Conservation (phyloP, 2,888 invertebrate species). For the Lordiphosa andalusiaca region DNA sequence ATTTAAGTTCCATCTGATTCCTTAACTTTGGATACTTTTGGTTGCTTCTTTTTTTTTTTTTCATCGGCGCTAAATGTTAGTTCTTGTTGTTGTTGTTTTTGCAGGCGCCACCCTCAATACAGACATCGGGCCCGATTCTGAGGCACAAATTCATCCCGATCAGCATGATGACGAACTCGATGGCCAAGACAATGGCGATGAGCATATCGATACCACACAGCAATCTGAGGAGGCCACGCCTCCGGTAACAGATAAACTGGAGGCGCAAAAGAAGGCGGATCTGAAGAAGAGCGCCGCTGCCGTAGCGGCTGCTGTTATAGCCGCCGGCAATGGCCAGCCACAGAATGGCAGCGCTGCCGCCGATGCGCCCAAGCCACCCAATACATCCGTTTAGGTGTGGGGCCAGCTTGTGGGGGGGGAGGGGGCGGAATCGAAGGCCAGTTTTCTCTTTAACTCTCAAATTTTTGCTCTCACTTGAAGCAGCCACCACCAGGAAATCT, state of each 20-base stretch:
- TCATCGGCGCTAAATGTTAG: slow-evolving; percentile 79
- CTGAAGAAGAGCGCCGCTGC: slow-evolving; percentile 72
- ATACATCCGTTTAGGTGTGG: slow-evolving; percentile 77
- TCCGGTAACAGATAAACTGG: slow-evolving; percentile 79
- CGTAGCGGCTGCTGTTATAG: slow-evolving; percentile 66
- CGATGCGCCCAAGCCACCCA: slow-evolving; percentile 78
- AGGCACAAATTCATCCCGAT: slow-evolving; percentile 84
- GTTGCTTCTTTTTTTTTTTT: slow-evolving; percentile 5
- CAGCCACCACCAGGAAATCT: slow-evolving; percentile 23
- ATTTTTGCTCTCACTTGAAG: slow-evolving; percentile 29
- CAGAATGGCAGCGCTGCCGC: slow-evolving; percentile 55
- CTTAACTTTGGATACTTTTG: slow-evolving; percentile 10
- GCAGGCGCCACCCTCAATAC: slow-evolving; percentile 84
- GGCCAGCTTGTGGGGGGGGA: neutral
- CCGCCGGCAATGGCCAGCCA: slow-evolving; percentile 60
- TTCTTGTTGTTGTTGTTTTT: slow-evolving; percentile 84
- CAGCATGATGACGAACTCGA: slow-evolving; percentile 81
- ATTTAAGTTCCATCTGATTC: slow-evolving; percentile 19
- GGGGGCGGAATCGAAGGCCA: slow-evolving; percentile 17
- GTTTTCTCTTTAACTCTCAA: slow-evolving; percentile 33
- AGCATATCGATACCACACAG: slow-evolving; percentile 79
- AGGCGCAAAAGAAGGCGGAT: slow-evolving; percentile 79
- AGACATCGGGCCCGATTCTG: slow-evolving; percentile 83
- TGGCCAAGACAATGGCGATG: slow-evolving; percentile 80
- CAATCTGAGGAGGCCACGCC: slow-evolving; percentile 79